phyloP scores from a whole-genome alignment of 1,140 invertebrate species.

The Berghia stephanieae region DNA sequence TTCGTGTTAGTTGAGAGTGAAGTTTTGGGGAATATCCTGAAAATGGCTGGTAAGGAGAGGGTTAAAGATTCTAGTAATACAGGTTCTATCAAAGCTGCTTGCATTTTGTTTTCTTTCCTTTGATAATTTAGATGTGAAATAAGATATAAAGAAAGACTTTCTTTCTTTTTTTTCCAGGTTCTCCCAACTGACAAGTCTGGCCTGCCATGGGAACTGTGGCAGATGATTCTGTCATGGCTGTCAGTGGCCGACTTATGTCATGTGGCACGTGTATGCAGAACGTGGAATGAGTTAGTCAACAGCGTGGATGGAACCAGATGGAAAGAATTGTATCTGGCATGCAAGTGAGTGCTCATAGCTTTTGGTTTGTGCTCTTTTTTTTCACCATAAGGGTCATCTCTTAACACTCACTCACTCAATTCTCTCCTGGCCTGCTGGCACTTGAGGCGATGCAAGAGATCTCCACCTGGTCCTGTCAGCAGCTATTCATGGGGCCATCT shows the following conservation, averaged over 20 bases:
- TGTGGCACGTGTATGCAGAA: conserved; percentile 53
- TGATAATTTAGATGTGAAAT: conserved; percentile 14
- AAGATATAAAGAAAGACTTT: too few relatives aligned
- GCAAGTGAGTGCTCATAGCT: conserved; percentile 27
- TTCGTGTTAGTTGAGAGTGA: neutral
- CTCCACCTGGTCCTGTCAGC: too few relatives aligned
- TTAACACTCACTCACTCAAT: too few relatives aligned
- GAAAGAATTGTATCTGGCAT: conserved; percentile 52
- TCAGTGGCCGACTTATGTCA: conserved; percentile 51
- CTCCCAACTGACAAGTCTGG: conserved; percentile 55
- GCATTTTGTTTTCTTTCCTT: neutral
- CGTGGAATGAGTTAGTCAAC: conserved; percentile 52
- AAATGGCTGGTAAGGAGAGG: neutral
- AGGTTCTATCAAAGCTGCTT: neutral
- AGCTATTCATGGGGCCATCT: too few relatives aligned
- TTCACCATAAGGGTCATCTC: too few relatives aligned
- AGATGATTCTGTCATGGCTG: conserved; percentile 55
- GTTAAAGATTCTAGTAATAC: neutral
- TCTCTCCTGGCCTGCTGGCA: too few relatives aligned
- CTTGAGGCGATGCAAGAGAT: too few relatives aligned
- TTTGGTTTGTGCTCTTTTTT: too few relatives aligned
- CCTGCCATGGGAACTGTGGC: conserved; percentile 58
- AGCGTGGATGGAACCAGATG: conserved; percentile 53
- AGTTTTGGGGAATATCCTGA: neutral
- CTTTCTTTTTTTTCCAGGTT: conserved; percentile 35